Percentiles rank a stretch among this genome's conserved stretches.
Conservation (phyloP, 1,140 invertebrate species). For the Musca domestica region DNA sequence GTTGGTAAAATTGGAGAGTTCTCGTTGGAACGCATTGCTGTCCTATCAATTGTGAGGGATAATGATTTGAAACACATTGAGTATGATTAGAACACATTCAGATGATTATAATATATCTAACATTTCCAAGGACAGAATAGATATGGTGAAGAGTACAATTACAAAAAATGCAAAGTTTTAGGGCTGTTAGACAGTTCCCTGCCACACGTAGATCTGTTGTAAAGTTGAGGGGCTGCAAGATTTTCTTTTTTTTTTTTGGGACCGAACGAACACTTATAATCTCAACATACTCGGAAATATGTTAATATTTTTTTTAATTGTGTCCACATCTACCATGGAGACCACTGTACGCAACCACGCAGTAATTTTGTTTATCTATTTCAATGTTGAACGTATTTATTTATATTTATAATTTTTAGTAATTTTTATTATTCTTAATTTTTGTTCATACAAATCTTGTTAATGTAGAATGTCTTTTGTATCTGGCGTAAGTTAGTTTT, state of each 20-base stretch:
- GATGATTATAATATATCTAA: not conserved
- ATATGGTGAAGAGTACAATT: not conserved
- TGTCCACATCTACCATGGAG: conserved; percentile 55
- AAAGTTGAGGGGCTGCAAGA: not conserved
- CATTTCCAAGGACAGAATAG: conserved; percentile 2
- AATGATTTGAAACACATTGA: not conserved
- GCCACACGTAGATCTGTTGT: not conserved
- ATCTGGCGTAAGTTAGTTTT: not conserved
- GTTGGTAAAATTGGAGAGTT: no score
- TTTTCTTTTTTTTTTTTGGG: not conserved
- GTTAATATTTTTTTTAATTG: conserved; percentile 17
- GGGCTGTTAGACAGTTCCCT: not conserved
- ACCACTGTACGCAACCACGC: conserved; percentile 54
- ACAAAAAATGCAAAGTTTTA: not conserved
- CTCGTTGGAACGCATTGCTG: no score
- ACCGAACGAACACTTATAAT: not conserved
- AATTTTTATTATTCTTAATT: conserved; percentile 6
- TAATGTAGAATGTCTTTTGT: conserved; percentile 20
- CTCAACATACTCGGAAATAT: not conserved
- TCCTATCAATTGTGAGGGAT: no score
- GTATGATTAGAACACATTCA: not conserved
- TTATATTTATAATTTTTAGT: not conserved
- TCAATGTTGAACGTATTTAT: not conserved
- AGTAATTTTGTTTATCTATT: conserved; percentile 31
- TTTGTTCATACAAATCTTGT: conserved; percentile 6